Percentiles rank a stretch among this genome's conserved stretches.
phyloP scores from a whole-genome alignment of 2,888 invertebrate species.

The Cryptocheilus praepositus region DNA sequence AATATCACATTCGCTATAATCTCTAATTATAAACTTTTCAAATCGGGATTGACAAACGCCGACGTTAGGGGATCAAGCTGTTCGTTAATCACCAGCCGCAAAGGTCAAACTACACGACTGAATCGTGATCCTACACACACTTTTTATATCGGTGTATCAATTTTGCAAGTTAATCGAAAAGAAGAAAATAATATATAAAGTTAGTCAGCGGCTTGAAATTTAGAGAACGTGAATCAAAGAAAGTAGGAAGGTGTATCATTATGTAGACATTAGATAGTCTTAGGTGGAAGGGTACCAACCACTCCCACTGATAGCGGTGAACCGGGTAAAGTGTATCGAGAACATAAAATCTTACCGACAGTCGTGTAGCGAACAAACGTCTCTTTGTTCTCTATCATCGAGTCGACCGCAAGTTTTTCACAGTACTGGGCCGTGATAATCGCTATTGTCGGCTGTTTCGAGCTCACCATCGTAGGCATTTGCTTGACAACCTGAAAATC shows the following conservation, averaged over 20 bases:
- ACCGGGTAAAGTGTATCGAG: background rate
- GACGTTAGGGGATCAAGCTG: background rate
- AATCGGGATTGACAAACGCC: background rate
- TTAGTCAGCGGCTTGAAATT: background rate
- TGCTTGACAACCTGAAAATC: constrained; percentile 88
- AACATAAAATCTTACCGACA: constrained; percentile 84
- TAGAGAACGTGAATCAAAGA: constrained; percentile 13
- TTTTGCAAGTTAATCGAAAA: background rate
- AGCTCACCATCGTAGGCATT: constrained; percentile 92
- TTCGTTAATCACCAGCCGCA: too few species aligned
- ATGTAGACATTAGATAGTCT: too few species aligned
- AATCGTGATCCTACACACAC: background rate
- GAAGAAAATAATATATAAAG: background rate
- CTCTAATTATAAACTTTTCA: background rate
- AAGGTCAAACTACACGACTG: too few species aligned
- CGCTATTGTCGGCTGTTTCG: constrained; percentile 97
- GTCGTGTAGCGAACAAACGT: constrained; percentile 97
- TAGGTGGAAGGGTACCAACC: too few species aligned
- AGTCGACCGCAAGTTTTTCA: constrained; percentile 98
- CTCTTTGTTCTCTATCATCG: constrained; percentile 97
- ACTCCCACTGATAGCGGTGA: background rate
- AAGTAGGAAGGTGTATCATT: too few species aligned
- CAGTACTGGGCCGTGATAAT: constrained; percentile 98
- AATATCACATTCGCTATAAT: constrained; percentile 28
- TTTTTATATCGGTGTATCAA: background rate